phyloP scores from a whole-genome alignment of 2,113 vertebrate genomes.

The Chaetodon trifascialis region DNA sequence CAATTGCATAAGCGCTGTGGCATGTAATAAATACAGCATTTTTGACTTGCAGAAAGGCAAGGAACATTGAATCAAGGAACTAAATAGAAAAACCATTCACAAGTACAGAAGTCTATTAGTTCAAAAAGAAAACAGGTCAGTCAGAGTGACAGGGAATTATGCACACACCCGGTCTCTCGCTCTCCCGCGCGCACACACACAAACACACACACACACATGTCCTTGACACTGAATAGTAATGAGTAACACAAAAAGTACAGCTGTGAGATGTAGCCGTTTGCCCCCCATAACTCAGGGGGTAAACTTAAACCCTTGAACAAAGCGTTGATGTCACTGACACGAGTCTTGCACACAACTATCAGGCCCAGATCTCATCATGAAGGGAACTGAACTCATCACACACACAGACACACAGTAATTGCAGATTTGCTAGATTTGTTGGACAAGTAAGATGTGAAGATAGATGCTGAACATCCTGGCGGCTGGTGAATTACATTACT shows the following conservation, averaged over 20 bases:
- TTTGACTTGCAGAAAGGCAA: slow-evolving; percentile 90
- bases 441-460: slow-evolving; percentile 60
- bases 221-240: slow-evolving; percentile 80
- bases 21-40: slow-evolving; percentile 90
- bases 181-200: slow-evolving; percentile 35
- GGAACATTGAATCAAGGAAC: slow-evolving; percentile 84
- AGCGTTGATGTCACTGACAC: slow-evolving; percentile 44
- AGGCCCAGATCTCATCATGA: slow-evolving; percentile 46
- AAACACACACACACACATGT: slow-evolving; percentile 45
- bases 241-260: slow-evolving; percentile 79
- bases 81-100: slow-evolving; percentile 83
- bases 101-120: slow-evolving; percentile 84
- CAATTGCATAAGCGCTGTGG: slow-evolving; percentile 91
- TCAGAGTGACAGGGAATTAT: slow-evolving; percentile 66
- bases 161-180: slow-evolving; percentile 41
- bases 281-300: slow-evolving; percentile 24
- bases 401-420: slow-evolving; percentile 34
- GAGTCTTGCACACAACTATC: slow-evolving; percentile 37
- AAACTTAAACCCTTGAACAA: slow-evolving; percentile 53
- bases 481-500: slow-evolving; percentile 77
- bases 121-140: slow-evolving; percentile 74
- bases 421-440: slow-evolving; percentile 51
- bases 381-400: slow-evolving; percentile 39
- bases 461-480: slow-evolving; percentile 64
- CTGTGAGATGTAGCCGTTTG: slow-evolving; percentile 47